These are phyloP conservation scores for Caiman crocodilus DNA, from an alignment of 2,797 vertebrate genomes.

Conservation along the genomic window DNA sequence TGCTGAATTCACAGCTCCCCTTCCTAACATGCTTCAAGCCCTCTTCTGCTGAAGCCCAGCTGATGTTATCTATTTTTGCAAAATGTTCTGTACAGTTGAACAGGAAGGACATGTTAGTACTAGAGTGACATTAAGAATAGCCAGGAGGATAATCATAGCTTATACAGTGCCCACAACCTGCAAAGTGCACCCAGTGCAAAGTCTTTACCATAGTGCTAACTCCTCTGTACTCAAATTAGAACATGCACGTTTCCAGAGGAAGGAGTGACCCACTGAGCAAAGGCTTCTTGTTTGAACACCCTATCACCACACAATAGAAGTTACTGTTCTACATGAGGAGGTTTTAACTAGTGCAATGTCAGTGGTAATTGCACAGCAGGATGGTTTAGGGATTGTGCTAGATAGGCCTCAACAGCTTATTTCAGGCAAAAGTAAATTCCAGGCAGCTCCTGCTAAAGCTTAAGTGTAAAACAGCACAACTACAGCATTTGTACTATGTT, in stretches of 20 bases:
- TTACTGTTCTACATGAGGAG: background rate
- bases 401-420: background rate
- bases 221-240: background rate
- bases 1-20: too few relatives aligned
- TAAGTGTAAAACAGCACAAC: background rate
- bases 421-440: background rate
- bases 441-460: background rate
- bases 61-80: background rate
- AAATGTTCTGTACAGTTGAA: background rate
- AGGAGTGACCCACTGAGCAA: background rate
- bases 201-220: background rate
- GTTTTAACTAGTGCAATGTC: background rate
- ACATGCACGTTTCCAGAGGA: background rate
- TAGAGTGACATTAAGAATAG: background rate
- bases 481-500: background rate
- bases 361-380: background rate
- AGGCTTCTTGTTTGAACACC: background rate
- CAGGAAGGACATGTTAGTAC: background rate
- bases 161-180: background rate
- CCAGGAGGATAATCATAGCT: background rate
- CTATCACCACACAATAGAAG: background rate
- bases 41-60: too few relatives aligned
- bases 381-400: background rate
- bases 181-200: background rate
- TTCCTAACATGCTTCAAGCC: too few relatives aligned